Conservation (phyloP, 2,113 vertebrate genomes). For the Anhinga anhinga region DNA sequence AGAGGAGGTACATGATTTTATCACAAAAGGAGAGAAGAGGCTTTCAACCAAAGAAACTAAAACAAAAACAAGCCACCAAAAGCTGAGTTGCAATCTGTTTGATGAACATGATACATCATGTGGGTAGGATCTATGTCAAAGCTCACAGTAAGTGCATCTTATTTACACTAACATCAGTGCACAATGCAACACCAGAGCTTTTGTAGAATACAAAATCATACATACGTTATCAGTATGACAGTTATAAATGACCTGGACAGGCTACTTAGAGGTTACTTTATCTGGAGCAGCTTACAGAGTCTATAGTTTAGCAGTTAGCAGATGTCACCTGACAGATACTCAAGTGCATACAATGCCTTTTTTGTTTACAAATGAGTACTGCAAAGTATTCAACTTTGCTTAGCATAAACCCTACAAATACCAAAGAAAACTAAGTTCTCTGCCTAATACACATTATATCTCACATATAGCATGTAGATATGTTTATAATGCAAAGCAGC, state of each 20-base stretch:
- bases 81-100: neutral
- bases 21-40: neutral
- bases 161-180: neutral
- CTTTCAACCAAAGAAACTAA: neutral
- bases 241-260: neutral
- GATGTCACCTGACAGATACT: neutral
- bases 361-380: neutral
- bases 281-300: neutral
- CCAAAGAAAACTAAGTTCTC: neutral
- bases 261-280: neutral
- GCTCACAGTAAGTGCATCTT: neutral
- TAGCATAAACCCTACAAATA: neutral
- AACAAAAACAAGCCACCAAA: neutral
- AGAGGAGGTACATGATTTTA: neutral
- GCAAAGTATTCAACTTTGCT: neutral
- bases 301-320: neutral
- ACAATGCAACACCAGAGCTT: neutral
- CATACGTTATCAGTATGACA: neutral
- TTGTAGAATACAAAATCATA: neutral
- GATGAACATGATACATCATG: neutral
- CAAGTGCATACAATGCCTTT: neutral
- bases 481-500: neutral
- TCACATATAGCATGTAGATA: neutral
- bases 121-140: neutral
- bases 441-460: neutral